Evolutionary conservation across 2,888 invertebrate species (phyloP), one percentile per base, ranked within the genome.

Genomic region (Thalpophila matura): DNA sequence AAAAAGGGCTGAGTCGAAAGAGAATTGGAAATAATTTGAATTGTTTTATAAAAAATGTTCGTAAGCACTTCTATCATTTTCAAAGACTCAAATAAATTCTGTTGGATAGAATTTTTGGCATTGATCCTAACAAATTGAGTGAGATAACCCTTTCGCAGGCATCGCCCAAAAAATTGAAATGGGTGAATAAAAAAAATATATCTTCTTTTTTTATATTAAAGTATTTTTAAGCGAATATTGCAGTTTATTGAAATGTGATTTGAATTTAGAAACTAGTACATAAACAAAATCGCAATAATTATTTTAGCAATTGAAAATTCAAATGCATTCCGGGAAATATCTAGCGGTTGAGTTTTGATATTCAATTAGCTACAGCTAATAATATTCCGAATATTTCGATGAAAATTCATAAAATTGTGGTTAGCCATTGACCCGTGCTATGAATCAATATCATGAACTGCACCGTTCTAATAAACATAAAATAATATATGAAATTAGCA

Each of bases 101-200:
- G 55, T 18, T 43, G 33, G 26, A 40, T 53, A 38, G 47, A 68
- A 38, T 40, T 68, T 56, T 60, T 56, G 61, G 47, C 69, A 60
- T 35, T 68, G 35, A 70, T 74, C 43, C 69, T 68, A 43, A 70
- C 42, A 60, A 59, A 74, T 60, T 38, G 42, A 50, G 37, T 10
- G 60, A 24, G 54, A 46, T 47, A 26, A 47, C 20, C 60, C 29
- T 59, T 31, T 59, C 6, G 12, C 33, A 40, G 12, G 14, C 31
- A 50, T 26, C 24, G 27, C 16, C 20, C 0, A 20, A 51, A 37
- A 59, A 43, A 42, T 46, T n/a, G n/a, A 37, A 27, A n/a, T 24
- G 10, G 29, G 29, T 12, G 29, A 10, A 20, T n/a, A n/a, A 24
- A 38, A 53, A 33, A 33, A 33, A 33, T 31, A 31, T n/a, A 33